Conservation (phyloP, 2,113 vertebrate species). For the Diadophis punctatus region DNA sequence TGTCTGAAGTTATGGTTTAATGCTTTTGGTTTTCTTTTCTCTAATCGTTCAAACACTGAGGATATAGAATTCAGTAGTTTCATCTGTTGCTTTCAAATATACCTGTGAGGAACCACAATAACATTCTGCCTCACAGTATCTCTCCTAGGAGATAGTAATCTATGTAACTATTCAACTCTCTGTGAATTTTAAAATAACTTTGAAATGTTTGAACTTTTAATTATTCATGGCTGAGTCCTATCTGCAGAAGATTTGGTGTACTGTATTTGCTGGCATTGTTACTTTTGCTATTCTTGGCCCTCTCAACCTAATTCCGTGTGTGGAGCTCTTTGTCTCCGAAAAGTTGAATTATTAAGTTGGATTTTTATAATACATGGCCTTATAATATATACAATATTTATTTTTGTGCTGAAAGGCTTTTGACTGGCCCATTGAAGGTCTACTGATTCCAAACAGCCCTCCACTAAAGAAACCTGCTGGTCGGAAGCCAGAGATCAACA, state of each 20-base stretch:
- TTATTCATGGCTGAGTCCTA: neutral
- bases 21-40: neutral
- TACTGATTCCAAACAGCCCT: constrained; percentile 51
- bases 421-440: constrained; percentile 53
- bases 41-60: neutral
- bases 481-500: neutral
- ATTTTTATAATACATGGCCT: neutral
- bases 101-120: neutral
- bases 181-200: neutral
- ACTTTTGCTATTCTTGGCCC: neutral
- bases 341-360: neutral
- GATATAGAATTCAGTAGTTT: neutral
- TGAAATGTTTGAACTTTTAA: neutral
- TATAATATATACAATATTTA: constrained; percentile 9
- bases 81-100: neutral
- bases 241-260: neutral
- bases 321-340: neutral
- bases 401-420: constrained; percentile 51
- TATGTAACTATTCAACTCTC: neutral
- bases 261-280: neutral
- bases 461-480: constrained; percentile 34
- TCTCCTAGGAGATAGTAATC: neutral
- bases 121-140: neutral
- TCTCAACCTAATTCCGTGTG: neutral
- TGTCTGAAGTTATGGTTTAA: neutral